Evolutionary conservation across 2,888 invertebrate genomes (phyloP), one percentile per base, ranked within the genome.

Genomic region (Hydroisotoma schaefferi): DNA sequence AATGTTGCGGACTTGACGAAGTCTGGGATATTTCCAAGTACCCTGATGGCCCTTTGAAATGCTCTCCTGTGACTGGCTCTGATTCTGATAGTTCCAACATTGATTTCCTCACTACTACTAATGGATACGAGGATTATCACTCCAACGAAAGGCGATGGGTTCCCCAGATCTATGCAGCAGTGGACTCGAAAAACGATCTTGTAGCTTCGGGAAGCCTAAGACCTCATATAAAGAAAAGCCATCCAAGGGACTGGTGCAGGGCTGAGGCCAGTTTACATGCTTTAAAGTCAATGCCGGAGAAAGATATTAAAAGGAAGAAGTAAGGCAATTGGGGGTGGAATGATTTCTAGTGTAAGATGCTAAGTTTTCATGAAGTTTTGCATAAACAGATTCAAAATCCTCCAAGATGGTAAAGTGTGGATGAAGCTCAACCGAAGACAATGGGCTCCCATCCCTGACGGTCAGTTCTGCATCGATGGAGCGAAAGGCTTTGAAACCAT

Each of bases 1-100:
- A 72, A 60, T 72, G 72, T 28, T 72, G 72, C 52, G 67, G 66
- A 2, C 25, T 69, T n/a, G 62, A 65, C 23, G 60, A 72, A 59
- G 65, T 68, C 8, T 70, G 69, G 70, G 65, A 72, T 44, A 47
- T 68, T 23, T 37, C 59, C 8, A 33, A 44, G 20, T 68, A 61
- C 22, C 61, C 57, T 4, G 63, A 68, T 38, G 56, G 60, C 2
- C 37, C 61, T 15, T 55, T 65, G 33, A 55, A 56, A 29, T 62
- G 69, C 58, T 20, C 38, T 8, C 59, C 60, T 26, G 27, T 67
- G 1, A 65, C 65, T 22, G 48, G 56, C n/a, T n/a, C n/a, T n/a
- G n/a, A n/a, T n/a, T n/a, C n/a, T n/a, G n/a, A n/a, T n/a, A n/a
- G n/a, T n/a, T n/a, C n/a, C n/a, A n/a, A n/a, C n/a, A n/a, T n/a